Conservation (phyloP, 2,888 invertebrate species). For the Thecophora atra region DNA sequence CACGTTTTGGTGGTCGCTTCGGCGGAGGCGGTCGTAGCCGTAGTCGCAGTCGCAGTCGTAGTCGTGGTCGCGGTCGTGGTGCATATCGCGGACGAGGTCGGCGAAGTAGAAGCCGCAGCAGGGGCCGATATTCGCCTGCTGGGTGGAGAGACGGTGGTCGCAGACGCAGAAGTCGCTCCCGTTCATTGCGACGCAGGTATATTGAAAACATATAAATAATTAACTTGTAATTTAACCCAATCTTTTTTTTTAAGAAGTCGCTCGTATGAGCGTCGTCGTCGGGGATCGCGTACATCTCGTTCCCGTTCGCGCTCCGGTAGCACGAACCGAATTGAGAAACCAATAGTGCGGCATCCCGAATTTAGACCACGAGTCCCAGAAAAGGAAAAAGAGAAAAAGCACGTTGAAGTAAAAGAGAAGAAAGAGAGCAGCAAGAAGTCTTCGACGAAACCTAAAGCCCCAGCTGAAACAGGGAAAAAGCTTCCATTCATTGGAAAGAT, state of each 20-base stretch:
- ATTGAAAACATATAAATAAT: not conserved
- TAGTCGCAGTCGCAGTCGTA: conserved; percentile 41
- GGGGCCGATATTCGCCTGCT: conserved; percentile 45
- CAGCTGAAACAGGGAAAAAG: conserved; percentile 70
- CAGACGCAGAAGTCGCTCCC: conserved; percentile 52
- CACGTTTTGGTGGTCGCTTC: conserved; percentile 36
- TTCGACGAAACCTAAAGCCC: conserved; percentile 52
- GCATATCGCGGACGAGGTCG: conserved; percentile 33
- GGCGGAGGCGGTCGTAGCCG: conserved; percentile 35
- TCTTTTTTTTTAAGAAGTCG: conserved; percentile 41
- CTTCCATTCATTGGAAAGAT: conserved; percentile 87
- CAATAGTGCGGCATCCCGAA: conserved; percentile 63
- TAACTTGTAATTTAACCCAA: not conserved
- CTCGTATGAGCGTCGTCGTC: conserved; percentile 49
- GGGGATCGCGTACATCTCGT: conserved; percentile 40
- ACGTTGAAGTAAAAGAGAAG: conserved; percentile 47
- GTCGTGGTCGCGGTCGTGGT: conserved; percentile 35
- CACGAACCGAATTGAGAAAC: conserved; percentile 58
- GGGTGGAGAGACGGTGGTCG: conserved; percentile 47
- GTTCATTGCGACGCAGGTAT: conserved; percentile 47
- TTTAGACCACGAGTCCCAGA: conserved; percentile 63
- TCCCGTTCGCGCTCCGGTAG: conserved; percentile 51
- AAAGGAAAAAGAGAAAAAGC: conserved; percentile 54
- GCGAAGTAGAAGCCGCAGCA: conserved; percentile 47
- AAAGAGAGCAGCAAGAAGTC: conserved; percentile 45